Conservation (phyloP, 2,888 invertebrate genomes). For the Branchipolynoe longqiensis region DNA sequence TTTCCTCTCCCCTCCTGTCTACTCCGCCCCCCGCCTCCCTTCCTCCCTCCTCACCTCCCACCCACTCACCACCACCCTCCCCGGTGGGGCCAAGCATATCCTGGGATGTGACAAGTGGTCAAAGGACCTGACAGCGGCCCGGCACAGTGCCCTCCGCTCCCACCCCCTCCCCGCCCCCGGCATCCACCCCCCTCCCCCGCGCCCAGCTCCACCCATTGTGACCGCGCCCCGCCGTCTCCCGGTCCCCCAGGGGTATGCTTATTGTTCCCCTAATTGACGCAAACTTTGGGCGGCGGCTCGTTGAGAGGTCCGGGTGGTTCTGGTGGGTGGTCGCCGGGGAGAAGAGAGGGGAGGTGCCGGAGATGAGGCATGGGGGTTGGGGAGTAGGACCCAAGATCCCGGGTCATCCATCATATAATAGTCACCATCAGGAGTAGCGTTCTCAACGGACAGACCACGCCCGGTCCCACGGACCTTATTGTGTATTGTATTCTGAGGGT, state of each 20-base stretch:
- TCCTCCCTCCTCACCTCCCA: neutral
- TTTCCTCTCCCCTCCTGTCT: neutral
- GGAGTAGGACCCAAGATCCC: too few relatives aligned
- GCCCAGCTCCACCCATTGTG: neutral
- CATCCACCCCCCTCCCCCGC: neutral
- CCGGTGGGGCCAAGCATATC: conserved; percentile 27
- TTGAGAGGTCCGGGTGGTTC: too few relatives aligned
- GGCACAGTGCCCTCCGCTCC: neutral
- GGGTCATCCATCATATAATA: too few relatives aligned
- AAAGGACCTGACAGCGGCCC: conserved; percentile 31
- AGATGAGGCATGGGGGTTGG: too few relatives aligned
- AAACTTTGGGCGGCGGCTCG: conserved; percentile 27
- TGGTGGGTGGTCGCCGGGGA: too few relatives aligned
- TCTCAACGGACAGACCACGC: too few relatives aligned
- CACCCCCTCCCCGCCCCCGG: neutral
- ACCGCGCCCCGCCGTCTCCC: neutral
- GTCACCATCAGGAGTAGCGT: too few relatives aligned
- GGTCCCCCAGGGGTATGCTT: neutral
- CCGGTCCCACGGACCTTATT: too few relatives aligned
- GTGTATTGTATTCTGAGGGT: too few relatives aligned
- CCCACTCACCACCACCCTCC: neutral
- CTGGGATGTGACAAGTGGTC: conserved; percentile 53
- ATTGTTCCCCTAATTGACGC: conserved; percentile 53
- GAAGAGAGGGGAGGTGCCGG: too few relatives aligned
- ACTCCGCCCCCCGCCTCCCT: neutral